Evolutionary conservation across 2,797 vertebrate species (phyloP), one percentile per base, ranked within the genome.

Genomic region (Sternarchorhynchus goeldii): DNA sequence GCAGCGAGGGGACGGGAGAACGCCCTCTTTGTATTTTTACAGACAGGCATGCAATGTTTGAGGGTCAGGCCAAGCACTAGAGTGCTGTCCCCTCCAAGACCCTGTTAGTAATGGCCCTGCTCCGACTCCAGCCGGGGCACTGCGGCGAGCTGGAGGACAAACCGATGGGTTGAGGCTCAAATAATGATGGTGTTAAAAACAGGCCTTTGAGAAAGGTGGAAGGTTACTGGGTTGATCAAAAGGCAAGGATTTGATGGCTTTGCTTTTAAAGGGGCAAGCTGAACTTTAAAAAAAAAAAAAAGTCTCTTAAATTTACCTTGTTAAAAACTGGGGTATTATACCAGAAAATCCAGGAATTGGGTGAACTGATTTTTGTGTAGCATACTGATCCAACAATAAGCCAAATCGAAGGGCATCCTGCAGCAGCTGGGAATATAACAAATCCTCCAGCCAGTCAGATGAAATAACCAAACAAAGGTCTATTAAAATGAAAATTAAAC

Each of bases 151-250:
- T 76, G 83, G 71, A 88, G 82, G 89, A 87, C 84, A 80, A 85
- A 86, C 86, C 86, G 86, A 83, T 87, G 84, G 84, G 85, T 86
- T 82, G 80, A 88, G 81, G 84, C 81, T 87, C 86, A 88, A 50
- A 88, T 93, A 92, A 92, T 87, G 88, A 87, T 66, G 84, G 85
- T 86, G 87, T 89, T 88, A 85, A 86, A 88, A 85, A 83, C 85
- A 82, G 73, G 81, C 83, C 87, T 81, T 83, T 87, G 88, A 88
- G 81, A 88, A 86, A 53, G 82, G 81, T 76, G 75, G 64, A 75
- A 71, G 81, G 77, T 86, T 89, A 88, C 76, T 87, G 82, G 78
- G 79, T 87, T 90, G 88, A 92, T 91, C 86, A 91, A 92, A 93
- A 91, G 85, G 81, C 78, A 84, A 21, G 82, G 78, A 77, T 82